phyloP scores from a whole-genome alignment of 2,113 vertebrate species.

The Grus americana region DNA sequence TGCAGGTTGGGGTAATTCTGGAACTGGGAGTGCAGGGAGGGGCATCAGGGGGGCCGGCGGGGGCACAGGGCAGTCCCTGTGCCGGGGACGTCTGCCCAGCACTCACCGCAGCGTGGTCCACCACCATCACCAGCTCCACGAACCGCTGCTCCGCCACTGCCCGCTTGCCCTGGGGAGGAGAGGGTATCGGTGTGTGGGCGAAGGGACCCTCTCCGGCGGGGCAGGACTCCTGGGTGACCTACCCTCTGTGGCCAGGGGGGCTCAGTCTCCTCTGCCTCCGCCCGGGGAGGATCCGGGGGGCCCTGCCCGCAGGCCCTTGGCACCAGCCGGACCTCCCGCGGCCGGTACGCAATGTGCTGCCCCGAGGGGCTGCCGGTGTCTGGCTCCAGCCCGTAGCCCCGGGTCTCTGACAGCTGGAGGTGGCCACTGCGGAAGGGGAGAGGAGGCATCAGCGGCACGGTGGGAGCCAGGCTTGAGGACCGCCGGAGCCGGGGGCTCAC shows the following conservation, averaged over 20 bases:
- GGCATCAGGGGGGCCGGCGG: accelerated
- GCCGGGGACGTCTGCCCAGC: neutral
- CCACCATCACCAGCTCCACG: slow-evolving; percentile 92
- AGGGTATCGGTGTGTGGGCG: accelerated
- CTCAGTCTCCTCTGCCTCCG: neutral
- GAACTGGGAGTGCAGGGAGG: slow-evolving; percentile 66
- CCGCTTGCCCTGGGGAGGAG: slow-evolving; percentile 67
- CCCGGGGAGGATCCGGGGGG: neutral
- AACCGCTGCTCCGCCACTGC: slow-evolving; percentile 81
- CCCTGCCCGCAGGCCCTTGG: neutral
- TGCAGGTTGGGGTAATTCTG: slow-evolving; percentile 78
- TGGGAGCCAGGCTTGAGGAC: accelerated
- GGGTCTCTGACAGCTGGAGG: slow-evolving; percentile 77
- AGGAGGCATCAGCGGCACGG: neutral
- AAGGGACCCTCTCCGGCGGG: neutral
- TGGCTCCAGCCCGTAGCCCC: slow-evolving; percentile 81
- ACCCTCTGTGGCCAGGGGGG: slow-evolving; percentile 62
- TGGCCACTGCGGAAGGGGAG: slow-evolving; percentile 74
- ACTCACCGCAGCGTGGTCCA: slow-evolving; percentile 86
- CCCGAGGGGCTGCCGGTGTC: neutral
- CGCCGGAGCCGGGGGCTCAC: neutral
- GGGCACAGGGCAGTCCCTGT: neutral
- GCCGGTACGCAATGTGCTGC: slow-evolving; percentile 59
- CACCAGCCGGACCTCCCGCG: neutral
- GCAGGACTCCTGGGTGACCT: neutral